phyloP scores from a whole-genome alignment of 2,113 vertebrate genomes.

The Labrus mixtus region DNA sequence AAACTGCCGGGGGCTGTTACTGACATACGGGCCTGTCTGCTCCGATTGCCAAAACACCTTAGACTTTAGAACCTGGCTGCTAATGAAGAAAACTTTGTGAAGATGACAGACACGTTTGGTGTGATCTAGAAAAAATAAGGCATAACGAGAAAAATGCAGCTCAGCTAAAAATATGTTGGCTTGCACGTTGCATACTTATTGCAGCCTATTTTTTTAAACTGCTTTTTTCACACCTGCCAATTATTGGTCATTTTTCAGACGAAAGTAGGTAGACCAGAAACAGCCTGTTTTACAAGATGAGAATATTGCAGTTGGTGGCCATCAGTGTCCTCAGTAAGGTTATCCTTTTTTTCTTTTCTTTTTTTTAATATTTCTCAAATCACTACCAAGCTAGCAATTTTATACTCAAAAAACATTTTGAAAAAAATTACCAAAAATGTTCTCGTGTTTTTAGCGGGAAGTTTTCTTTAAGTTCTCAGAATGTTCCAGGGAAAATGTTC shows the following conservation, averaged over 20 bases:
- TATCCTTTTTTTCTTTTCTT: no score
- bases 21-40: slow-evolving; percentile 79
- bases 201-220: background rate
- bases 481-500: no score
- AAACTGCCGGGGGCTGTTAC: slow-evolving; percentile 78
- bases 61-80: slow-evolving; percentile 50
- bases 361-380: no score
- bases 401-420: no score
- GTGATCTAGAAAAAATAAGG: background rate
- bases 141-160: background rate
- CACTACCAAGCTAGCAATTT: no score
- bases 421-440: no score
- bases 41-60: slow-evolving; percentile 64
- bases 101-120: background rate
- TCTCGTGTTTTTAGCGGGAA: no score
- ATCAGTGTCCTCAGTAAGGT: no score
- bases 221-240: background rate
- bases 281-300: background rate
- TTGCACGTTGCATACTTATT: background rate
- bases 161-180: background rate
- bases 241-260: background rate
- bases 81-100: background rate
- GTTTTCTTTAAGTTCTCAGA: no score
- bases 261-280: no score
- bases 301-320: no score